These are phyloP conservation scores for Onychostoma macrolepis DNA, from an alignment of 2,113 vertebrate genomes.

Conservation along the genomic window DNA sequence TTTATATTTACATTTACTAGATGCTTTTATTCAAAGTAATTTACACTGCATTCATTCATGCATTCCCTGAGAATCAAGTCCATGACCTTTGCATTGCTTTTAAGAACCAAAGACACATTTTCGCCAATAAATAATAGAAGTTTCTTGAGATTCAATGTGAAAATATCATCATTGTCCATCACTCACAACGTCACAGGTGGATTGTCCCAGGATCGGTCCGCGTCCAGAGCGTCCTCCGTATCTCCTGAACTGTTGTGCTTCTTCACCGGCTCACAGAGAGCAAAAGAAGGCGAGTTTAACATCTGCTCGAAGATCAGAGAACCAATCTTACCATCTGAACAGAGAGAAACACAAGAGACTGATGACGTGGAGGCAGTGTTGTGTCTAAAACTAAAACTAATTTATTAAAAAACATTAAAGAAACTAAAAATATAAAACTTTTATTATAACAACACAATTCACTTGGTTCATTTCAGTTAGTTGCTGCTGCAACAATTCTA, in stretches of 20 bases:
- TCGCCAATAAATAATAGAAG: not conserved
- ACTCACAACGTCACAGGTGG: conserved; percentile 76
- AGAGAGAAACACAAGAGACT: not conserved
- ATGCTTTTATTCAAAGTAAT: not conserved
- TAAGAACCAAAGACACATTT: not conserved
- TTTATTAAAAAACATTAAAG: too few relatives aligned
- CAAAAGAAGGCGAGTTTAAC: conserved; percentile 60
- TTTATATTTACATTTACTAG: not conserved
- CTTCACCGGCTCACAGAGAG: conserved; percentile 27
- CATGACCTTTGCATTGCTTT: not conserved
- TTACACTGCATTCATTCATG: not conserved
- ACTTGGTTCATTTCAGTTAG: too few relatives aligned
- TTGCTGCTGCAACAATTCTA: too few relatives aligned
- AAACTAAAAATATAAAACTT: too few relatives aligned
- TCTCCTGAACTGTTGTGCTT: conserved; percentile 67
- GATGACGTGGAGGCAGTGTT: too few relatives aligned
- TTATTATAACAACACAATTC: too few relatives aligned
- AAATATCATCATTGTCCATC: not conserved
- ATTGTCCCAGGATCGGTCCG: conserved; percentile 81
- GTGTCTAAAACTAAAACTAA: too few relatives aligned
- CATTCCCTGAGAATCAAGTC: not conserved
- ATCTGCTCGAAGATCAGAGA: conserved; percentile 66
- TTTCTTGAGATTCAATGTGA: not conserved
- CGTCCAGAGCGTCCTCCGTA: conserved; percentile 76
- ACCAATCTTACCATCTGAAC: conserved; percentile 71